Evolutionary conservation across 2,797 vertebrate genomes (phyloP).

Genomic region (Tapera naevia): DNA sequence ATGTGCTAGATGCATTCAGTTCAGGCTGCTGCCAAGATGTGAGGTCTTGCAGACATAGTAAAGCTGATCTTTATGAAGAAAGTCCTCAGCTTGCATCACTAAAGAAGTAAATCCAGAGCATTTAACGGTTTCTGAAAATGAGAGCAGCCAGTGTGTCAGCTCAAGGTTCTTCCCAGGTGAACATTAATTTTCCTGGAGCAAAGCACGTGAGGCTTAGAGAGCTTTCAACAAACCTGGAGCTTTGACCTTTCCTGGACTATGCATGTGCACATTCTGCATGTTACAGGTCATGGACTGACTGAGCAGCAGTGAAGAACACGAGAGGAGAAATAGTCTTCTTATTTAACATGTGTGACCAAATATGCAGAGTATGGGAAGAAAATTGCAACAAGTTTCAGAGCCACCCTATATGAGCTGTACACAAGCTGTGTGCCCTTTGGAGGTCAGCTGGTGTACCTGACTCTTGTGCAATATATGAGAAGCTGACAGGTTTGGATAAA

Average conservation of each 20-base stretch:
- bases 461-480: not conserved
- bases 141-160: slow-evolving; percentile 16
- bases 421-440: fast-evolving
- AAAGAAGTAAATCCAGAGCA: not conserved
- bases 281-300: fast-evolving
- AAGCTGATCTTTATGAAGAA: slow-evolving; percentile 13
- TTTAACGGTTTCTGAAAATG: slow-evolving; percentile 44
- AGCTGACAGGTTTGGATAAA: not conserved
- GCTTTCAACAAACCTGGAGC: not conserved
- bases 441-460: not conserved
- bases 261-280: not conserved
- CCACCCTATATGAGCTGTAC: fast-evolving
- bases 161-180: slow-evolving; percentile 24
- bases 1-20: not conserved
- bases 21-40: not conserved
- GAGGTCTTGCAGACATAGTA: slow-evolving; percentile 1
- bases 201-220: not conserved
- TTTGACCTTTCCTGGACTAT: not conserved
- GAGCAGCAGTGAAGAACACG: fast-evolving
- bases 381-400: not conserved
- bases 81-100: slow-evolving; percentile 42
- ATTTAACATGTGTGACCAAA: not conserved
- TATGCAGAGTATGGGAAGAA: not conserved
- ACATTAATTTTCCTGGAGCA: slow-evolving; percentile 24
- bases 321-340: not conserved